Percentiles rank a stretch among this genome's conserved stretches.
These are phyloP conservation scores for Melanotaenia trifasciata DNA, from an alignment of 2,797 vertebrate genomes.

Conservation along the genomic window DNA sequence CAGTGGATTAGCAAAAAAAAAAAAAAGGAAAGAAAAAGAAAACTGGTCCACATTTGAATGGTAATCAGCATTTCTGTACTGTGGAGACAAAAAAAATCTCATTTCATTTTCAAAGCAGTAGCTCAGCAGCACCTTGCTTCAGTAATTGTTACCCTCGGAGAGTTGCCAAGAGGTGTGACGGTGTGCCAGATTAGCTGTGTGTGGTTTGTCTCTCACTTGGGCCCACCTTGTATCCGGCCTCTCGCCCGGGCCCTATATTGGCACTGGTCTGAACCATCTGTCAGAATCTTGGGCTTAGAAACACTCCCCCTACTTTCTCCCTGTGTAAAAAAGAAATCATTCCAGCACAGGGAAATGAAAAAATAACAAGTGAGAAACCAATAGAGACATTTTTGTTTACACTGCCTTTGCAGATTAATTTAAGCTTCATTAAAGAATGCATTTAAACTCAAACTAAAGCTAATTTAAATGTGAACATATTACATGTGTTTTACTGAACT, in stretches of 20 bases:
- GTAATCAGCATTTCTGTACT: conserved; percentile 62
- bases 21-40: conserved; percentile 29
- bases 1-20: conserved; percentile 32
- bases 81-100: conserved; percentile 43
- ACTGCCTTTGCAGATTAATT: neutral
- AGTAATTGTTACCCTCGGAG: conserved; percentile 70
- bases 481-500: neutral
- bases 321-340: conserved; percentile 18
- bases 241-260: conserved; percentile 61
- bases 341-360: conserved; percentile 27
- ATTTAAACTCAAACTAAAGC: neutral
- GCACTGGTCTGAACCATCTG: conserved; percentile 73
- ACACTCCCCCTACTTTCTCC: conserved; percentile 4
- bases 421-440: neutral
- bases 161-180: conserved; percentile 68
- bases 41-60: conserved; percentile 42
- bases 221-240: conserved; percentile 72
- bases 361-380: conserved; percentile 22
- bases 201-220: conserved; percentile 72
- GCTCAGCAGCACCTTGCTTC: conserved; percentile 62
- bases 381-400: neutral
- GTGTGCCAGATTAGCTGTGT: conserved; percentile 72
- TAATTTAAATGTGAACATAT: neutral
- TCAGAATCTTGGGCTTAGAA: conserved; percentile 61
- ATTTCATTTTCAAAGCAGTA: conserved; percentile 68